Conservation (phyloP, 2,113 vertebrate genomes). For the Neopipo cinnamomea region DNA sequence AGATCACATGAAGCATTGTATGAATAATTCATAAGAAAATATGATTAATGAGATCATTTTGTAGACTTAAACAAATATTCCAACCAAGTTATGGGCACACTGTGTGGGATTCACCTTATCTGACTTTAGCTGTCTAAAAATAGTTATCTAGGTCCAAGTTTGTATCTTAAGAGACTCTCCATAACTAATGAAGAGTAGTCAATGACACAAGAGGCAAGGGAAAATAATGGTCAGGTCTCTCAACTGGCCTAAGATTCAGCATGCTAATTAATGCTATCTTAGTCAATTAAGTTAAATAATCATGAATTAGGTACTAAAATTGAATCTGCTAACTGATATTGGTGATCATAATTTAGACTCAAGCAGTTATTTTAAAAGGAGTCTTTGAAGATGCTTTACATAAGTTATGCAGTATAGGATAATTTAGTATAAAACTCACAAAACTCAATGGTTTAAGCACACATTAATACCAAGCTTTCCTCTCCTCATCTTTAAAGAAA, state of each 20-base stretch:
- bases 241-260: neutral
- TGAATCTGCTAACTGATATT: neutral
- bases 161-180: neutral
- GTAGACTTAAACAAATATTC: neutral
- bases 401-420: neutral
- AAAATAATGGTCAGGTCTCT: neutral
- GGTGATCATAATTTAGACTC: neutral
- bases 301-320: neutral
- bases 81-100: neutral
- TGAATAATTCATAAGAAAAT: constrained; percentile 39
- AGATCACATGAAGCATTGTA: neutral
- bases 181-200: neutral
- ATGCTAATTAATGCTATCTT: too few relatives aligned
- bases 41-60: neutral
- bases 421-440: neutral
- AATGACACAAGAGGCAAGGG: neutral
- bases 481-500: neutral
- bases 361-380: neutral
- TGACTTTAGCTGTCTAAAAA: neutral
- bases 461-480: neutral
- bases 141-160: neutral
- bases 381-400: neutral
- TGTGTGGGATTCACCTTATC: neutral
- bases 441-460: neutral
- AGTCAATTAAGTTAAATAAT: neutral